Percentiles rank a stretch among this genome's conserved stretches.
phyloP scores from a whole-genome alignment of 2,888 invertebrate genomes.

The Drosophila anomalipes region DNA sequence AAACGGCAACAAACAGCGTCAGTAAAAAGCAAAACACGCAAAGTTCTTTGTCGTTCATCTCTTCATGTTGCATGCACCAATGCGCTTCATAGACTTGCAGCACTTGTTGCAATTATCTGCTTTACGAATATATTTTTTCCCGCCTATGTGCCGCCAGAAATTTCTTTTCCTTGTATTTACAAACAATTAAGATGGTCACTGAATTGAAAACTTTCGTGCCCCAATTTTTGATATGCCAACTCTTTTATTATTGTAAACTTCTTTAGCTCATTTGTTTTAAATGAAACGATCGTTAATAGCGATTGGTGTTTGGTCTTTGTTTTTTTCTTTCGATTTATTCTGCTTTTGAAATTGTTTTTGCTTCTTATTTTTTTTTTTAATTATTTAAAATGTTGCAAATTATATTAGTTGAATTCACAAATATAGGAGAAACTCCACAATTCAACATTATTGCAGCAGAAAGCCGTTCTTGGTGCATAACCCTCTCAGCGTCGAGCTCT shows the following conservation, averaged over 20 bases:
- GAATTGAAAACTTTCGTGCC: constrained; percentile 17
- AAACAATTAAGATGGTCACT: constrained; percentile 30
- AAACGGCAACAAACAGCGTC: constrained; percentile 15
- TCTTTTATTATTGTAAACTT: background rate
- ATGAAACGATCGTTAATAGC: background rate
- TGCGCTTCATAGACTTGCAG: constrained; percentile 39
- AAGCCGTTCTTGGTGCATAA: background rate
- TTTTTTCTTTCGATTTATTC: background rate
- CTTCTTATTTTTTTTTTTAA: background rate
- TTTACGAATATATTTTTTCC: constrained; percentile 12
- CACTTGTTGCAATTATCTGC: constrained; percentile 53
- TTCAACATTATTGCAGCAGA: background rate
- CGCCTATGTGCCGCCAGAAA: background rate
- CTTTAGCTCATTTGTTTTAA: background rate
- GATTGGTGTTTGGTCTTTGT: background rate
- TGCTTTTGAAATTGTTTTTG: background rate
- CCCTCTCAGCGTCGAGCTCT: constrained; percentile 11
- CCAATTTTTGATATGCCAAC: background rate
- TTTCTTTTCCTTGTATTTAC: constrained; percentile 2
- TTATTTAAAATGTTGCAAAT: background rate
- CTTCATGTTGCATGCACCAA: constrained; percentile 66
- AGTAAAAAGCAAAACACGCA: constrained; percentile 36
- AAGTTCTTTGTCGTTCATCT: constrained; percentile 20
- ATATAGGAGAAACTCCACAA: background rate
- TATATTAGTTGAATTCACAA: no score